Conservation (phyloP, 2,113 vertebrate genomes). For the Otus sunia region DNA sequence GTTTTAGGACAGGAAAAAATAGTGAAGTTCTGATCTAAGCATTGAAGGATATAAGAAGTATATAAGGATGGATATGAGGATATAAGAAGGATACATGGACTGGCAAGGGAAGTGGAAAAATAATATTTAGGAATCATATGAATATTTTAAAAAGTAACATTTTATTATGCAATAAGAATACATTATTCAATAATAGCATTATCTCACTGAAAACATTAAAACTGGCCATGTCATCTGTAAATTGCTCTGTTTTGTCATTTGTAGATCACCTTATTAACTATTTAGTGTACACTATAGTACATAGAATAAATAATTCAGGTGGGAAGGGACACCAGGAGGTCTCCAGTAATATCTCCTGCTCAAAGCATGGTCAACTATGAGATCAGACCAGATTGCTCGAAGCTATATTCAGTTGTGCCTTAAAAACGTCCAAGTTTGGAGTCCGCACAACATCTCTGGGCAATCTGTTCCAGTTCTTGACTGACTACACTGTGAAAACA, state of each 20-base stretch:
- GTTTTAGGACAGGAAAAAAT: not conserved
- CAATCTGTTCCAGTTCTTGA: too few relatives aligned
- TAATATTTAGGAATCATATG: not conserved
- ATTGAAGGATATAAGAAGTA: not conserved
- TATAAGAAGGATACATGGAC: not conserved
- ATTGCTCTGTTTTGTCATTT: not conserved
- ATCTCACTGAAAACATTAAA: not conserved
- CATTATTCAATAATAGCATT: not conserved
- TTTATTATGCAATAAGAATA: not conserved
- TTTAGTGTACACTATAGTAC: not conserved
- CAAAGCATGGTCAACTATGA: too few relatives aligned
- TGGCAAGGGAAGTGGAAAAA: not conserved
- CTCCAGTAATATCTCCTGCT: too few relatives aligned
- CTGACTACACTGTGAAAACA: too few relatives aligned
- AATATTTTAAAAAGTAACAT: not conserved
- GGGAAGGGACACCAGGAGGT: too few relatives aligned
- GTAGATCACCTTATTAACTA: not conserved
- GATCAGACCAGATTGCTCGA: too few relatives aligned
- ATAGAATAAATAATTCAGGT: too few relatives aligned
- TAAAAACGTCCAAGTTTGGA: too few relatives aligned
- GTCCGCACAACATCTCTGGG: too few relatives aligned
- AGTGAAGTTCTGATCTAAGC: not conserved
- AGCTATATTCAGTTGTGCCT: too few relatives aligned
- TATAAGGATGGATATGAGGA: not conserved
- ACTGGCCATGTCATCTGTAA: not conserved